These are phyloP conservation scores for Crotalus helleri DNA, from an alignment of 2,113 vertebrate genomes.

Conservation along the genomic window DNA sequence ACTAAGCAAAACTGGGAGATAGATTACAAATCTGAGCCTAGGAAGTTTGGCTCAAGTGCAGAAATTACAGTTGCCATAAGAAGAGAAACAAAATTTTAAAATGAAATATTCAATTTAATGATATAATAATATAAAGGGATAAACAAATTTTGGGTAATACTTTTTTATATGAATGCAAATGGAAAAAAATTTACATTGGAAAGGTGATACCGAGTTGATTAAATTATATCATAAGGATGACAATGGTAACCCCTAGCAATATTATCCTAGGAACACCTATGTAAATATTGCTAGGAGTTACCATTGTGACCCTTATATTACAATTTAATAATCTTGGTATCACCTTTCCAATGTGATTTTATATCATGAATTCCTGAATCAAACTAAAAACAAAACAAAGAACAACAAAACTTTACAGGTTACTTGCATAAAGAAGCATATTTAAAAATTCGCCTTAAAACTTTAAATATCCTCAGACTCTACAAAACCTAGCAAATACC, in stretches of 20 bases:
- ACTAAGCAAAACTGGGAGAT: not conserved
- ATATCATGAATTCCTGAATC: not conserved
- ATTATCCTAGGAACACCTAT: not conserved
- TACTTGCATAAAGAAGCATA: not conserved
- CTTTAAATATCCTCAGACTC: not conserved
- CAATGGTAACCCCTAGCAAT: not conserved
- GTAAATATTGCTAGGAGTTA: not conserved
- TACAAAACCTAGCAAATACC: not conserved
- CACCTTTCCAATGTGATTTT: not conserved
- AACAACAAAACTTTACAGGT: not conserved
- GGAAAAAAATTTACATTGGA: too few relatives aligned
- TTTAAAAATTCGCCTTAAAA: not conserved
- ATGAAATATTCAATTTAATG: too few relatives aligned
- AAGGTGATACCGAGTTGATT: not conserved
- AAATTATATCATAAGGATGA: not conserved
- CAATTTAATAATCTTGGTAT: not conserved
- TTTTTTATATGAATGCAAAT: not conserved
- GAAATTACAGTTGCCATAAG: not conserved
- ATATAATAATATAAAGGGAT: too few relatives aligned
- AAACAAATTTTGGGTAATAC: not conserved
- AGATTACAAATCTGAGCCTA: not conserved
- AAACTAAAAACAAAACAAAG: not conserved
- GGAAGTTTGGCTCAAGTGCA: not conserved
- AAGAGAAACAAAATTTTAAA: not conserved
- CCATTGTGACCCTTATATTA: not conserved